These are phyloP conservation scores for Pampus argenteus DNA, from an alignment of 2,797 vertebrate genomes.

Conservation along the genomic window DNA sequence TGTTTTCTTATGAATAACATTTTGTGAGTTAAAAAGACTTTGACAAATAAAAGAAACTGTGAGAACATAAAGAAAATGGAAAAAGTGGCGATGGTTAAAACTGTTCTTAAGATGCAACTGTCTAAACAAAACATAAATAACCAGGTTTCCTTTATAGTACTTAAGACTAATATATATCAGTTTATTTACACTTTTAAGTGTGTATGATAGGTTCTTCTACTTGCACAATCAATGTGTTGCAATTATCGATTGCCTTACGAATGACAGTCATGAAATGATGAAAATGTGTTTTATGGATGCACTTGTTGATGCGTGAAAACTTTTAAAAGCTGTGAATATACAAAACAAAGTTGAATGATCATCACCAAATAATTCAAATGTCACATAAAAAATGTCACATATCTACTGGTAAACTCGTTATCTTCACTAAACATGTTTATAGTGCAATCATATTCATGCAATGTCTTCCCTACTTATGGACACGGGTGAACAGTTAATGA, in stretches of 20 bases:
- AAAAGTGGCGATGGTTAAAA: background rate
- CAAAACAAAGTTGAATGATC: background rate
- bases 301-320: background rate
- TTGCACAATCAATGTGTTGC: background rate
- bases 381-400: too few relatives aligned
- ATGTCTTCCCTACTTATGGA: background rate
- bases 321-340: background rate
- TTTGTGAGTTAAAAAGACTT: background rate
- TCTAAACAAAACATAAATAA: background rate
- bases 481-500: background rate
- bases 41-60: background rate
- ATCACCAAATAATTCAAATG: background rate
- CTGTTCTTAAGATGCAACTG: background rate
- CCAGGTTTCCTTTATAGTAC: background rate
- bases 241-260: background rate
- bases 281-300: background rate
- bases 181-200: background rate
- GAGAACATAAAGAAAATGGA: background rate
- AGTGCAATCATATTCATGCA: background rate
- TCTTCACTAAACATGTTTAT: too few relatives aligned
- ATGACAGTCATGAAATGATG: background rate
- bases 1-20: background rate
- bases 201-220: background rate
- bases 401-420: background rate
- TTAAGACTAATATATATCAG: background rate